phyloP scores from a whole-genome alignment of 1,140 invertebrate genomes.

The Lethrus apterus region DNA sequence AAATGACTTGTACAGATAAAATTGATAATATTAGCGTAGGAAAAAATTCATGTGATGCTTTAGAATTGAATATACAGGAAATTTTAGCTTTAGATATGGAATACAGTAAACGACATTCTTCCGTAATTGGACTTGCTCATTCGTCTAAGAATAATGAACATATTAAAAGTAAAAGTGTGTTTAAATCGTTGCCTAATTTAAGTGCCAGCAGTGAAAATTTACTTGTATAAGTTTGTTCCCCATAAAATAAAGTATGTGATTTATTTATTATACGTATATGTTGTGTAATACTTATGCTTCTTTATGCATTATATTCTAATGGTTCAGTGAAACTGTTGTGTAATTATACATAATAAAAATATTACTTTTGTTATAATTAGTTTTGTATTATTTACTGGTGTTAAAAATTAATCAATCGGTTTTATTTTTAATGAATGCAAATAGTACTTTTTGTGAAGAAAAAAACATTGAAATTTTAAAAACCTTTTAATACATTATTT shows the following conservation, averaged over 20 bases:
- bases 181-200: conserved; percentile 49
- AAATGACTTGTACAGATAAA: conserved; percentile 8
- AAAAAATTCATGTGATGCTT: conserved; percentile 15
- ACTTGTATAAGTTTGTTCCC: conserved; percentile 35
- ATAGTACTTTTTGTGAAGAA: no score
- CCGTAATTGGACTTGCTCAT: conserved; percentile 1
- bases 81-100: conserved; percentile 18
- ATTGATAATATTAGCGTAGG: conserved; percentile 9
- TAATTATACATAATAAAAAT: no score
- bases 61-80: conserved; percentile 21
- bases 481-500: no score
- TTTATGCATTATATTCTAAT: conserved; percentile 1
- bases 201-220: conserved; percentile 56
- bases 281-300: conserved; percentile 3
- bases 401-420: no score
- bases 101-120: conserved; percentile 9
- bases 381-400: no score
- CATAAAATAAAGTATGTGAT: conserved; percentile 9
- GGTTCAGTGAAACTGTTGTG: no score
- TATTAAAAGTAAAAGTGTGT: conserved; percentile 15
- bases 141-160: conserved; percentile 11
- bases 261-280: conserved; percentile 11
- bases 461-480: no score
- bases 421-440: no score
- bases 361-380: no score